Conservation (phyloP, 2,113 vertebrate species). For the Galemys pyrenaicus region DNA sequence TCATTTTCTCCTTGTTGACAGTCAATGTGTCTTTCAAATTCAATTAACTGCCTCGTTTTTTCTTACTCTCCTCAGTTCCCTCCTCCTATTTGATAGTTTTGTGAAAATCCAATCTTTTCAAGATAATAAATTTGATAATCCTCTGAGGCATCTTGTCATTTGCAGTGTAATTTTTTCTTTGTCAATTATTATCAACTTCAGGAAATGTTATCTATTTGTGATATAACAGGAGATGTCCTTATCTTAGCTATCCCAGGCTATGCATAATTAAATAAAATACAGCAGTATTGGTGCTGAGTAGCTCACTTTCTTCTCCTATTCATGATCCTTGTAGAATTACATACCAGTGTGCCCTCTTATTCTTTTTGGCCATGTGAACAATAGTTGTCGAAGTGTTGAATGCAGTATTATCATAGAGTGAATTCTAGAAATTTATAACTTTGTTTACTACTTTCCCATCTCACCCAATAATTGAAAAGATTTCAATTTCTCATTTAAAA, state of each 20-base stretch:
- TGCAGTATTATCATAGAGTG: slow-evolving; percentile 62
- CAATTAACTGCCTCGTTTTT: slow-evolving; percentile 49
- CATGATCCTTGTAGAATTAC: slow-evolving; percentile 70
- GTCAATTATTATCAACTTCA: slow-evolving; percentile 71
- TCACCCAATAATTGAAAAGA: slow-evolving; percentile 80
- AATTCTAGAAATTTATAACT: slow-evolving; percentile 78
- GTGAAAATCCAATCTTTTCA: slow-evolving; percentile 62
- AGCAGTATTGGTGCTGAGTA: slow-evolving; percentile 57
- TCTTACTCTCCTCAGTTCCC: not conserved
- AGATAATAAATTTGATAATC: slow-evolving; percentile 67
- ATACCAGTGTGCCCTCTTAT: slow-evolving; percentile 49
- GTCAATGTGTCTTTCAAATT: slow-evolving; percentile 53
- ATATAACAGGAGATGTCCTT: slow-evolving; percentile 60
- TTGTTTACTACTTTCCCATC: slow-evolving; percentile 77
- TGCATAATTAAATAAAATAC: slow-evolving; percentile 66
- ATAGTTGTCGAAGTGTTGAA: slow-evolving; percentile 71
- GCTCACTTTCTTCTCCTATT: slow-evolving; percentile 72
- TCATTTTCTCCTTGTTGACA: slow-evolving; percentile 26
- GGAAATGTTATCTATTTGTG: slow-evolving; percentile 62
- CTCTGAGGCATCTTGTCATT: slow-evolving; percentile 60
- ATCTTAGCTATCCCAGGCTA: slow-evolving; percentile 53
- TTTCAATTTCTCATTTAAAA: slow-evolving; percentile 73
- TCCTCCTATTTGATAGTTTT: slow-evolving; percentile 14
- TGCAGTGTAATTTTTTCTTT: slow-evolving; percentile 57
- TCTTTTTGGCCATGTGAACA: slow-evolving; percentile 59